A percentile compares a stretch with the other conserved stretches of the same genome.
These are phyloP conservation scores for Callinectes sapidus DNA, from an alignment of 2,888 invertebrate species.

Conservation along the genomic window DNA sequence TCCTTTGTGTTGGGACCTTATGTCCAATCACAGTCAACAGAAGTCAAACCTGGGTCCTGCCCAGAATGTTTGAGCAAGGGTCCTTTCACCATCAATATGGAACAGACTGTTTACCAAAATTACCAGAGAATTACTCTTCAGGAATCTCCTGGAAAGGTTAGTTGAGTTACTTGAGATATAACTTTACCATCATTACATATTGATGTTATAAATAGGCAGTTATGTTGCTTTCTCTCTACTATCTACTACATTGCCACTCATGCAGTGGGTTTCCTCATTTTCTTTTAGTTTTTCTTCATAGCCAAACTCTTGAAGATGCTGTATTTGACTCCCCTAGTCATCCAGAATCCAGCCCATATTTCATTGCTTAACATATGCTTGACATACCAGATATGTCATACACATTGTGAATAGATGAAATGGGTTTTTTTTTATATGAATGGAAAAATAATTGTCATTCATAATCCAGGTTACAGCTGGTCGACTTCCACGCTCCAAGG, in stretches of 20 bases:
- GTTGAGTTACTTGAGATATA: not conserved
- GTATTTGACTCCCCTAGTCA: no score
- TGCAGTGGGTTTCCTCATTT: no score
- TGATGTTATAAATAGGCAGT: not conserved
- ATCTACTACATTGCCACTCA: no score
- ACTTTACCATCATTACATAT: not conserved
- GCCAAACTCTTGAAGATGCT: no score
- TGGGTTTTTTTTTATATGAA: not conserved
- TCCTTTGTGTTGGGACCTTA: conserved; percentile 97
- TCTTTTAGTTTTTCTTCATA: no score
- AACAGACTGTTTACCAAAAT: conserved; percentile 98
- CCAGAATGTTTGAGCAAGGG: conserved; percentile 98
- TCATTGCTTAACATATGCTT: no score
- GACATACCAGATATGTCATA: no score
- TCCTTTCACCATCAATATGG: conserved; percentile 98
- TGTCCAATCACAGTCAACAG: conserved; percentile 92
- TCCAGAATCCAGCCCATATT: no score
- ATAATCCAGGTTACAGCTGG: conserved; percentile 89
- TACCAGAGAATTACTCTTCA: conserved; percentile 98
- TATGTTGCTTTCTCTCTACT: no score
- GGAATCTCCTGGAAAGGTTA: conserved; percentile 92
- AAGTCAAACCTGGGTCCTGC: conserved; percentile 96
- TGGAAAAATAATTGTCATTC: not conserved
- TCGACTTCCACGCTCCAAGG: conserved; percentile 96
- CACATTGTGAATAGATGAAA: no score